Evolutionary conservation across 2,797 vertebrate species (phyloP).

Genomic region (Dendrocincla fuliginosa): DNA sequence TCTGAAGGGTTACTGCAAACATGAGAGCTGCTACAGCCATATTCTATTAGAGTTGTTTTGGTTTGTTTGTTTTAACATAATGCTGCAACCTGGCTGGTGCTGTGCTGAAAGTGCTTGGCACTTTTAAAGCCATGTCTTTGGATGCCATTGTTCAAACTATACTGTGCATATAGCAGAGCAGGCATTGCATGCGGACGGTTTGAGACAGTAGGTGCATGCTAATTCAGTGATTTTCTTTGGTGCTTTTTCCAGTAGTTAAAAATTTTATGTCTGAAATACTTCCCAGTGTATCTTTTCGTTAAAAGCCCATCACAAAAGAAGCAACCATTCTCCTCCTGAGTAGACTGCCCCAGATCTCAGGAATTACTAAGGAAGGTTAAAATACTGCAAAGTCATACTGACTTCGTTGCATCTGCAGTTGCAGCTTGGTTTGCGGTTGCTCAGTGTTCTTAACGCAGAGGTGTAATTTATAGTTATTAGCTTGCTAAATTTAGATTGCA

Average conservation of each 20-base stretch:
- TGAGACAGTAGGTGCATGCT: not conserved
- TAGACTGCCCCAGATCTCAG: not conserved
- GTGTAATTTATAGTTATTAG: not conserved
- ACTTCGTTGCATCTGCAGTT: not conserved
- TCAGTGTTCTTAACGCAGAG: not conserved
- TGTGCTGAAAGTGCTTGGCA: not conserved
- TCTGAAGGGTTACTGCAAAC: not conserved
- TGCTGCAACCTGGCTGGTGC: not conserved
- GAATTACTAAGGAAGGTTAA: not conserved
- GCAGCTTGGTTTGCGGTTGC: not conserved
- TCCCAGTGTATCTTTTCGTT: not conserved
- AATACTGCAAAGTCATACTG: conserved; percentile 39
- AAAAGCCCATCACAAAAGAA: not conserved
- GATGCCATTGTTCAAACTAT: not conserved
- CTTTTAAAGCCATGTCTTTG: not conserved
- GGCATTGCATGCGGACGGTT: not conserved
- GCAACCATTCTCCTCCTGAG: not conserved
- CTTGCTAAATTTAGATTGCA: not conserved
- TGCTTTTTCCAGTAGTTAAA: conserved; percentile 16
- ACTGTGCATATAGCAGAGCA: not conserved
- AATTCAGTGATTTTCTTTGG: not conserved
- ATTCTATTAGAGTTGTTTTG: not conserved
- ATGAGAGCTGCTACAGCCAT: not conserved
- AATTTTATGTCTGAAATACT: not conserved
- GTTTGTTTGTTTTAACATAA: not conserved